These are phyloP conservation scores for Poecilia picta DNA, from an alignment of 2,797 vertebrate genomes.

Conservation along the genomic window DNA sequence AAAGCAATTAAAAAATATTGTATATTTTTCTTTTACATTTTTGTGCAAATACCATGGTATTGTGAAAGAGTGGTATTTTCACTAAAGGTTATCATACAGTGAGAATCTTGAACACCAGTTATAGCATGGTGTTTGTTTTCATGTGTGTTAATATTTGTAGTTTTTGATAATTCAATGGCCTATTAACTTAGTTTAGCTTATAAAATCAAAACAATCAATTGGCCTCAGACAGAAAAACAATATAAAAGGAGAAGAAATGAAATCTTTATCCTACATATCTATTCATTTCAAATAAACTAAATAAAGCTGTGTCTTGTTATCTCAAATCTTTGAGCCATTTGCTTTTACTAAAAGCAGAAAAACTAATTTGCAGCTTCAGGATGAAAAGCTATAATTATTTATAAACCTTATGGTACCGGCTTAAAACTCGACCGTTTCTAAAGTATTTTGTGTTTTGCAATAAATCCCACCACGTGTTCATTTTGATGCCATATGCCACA, in stretches of 20 bases:
- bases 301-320: neutral
- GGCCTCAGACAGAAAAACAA: neutral
- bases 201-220: neutral
- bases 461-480: slow-evolving; percentile 3
- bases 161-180: neutral
- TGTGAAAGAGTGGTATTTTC: neutral
- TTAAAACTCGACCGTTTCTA: neutral
- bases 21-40: neutral
- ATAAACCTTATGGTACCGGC: neutral
- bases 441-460: neutral
- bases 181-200: neutral
- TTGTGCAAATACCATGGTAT: neutral
- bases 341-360: neutral
- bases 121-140: neutral
- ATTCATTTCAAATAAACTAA: no score
- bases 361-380: neutral
- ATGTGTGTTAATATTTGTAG: neutral
- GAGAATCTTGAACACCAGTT: neutral
- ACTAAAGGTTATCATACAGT: neutral
- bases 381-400: neutral
- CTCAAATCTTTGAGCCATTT: neutral
- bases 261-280: no score
- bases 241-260: neutral
- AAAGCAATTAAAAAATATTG: neutral
- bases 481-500: neutral